phyloP scores from a whole-genome alignment of 2,888 invertebrate species.

The Caenorhabditis japonica region DNA sequence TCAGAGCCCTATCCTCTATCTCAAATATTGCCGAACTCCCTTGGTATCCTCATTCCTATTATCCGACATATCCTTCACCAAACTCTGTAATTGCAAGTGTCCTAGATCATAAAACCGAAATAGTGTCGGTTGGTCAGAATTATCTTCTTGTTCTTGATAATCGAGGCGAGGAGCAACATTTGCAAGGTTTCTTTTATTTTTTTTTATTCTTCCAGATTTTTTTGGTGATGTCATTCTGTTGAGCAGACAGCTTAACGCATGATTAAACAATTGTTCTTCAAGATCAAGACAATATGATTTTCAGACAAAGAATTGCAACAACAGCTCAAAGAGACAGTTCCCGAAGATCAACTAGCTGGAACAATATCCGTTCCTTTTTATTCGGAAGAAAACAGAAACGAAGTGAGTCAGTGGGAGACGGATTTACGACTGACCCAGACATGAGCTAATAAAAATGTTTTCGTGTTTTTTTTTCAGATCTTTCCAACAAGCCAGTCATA shows the following conservation, averaged over 20 bases:
- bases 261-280: not conserved
- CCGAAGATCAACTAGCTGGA: constrained; percentile 7
- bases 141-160: constrained; percentile 51
- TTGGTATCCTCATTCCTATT: constrained; percentile 11
- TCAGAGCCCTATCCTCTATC: constrained; percentile 34
- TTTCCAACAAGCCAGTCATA: constrained; percentile 6
- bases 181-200: constrained; percentile 14
- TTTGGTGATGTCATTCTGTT: too few relatives aligned
- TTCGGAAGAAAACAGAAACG: constrained; percentile 23
- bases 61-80: constrained; percentile 33
- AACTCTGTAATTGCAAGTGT: constrained; percentile 34
- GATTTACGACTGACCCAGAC: not conserved
- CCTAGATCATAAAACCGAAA: constrained; percentile 28
- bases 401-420: constrained; percentile 16
- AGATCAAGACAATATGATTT: too few relatives aligned
- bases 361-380: not conserved
- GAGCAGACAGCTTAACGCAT: too few relatives aligned
- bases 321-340: constrained; percentile 19
- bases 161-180: constrained; percentile 24
- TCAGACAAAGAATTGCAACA: constrained; percentile 13
- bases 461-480: constrained; percentile 10
- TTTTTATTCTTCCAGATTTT: too few relatives aligned
- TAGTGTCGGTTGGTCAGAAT: constrained; percentile 47
- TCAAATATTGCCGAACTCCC: constrained; percentile 22
- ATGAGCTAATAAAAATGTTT: too few relatives aligned